Base-by-base conservation (phyloP, 2,888 invertebrate genomes). In the Idaea straminata region DNA sequence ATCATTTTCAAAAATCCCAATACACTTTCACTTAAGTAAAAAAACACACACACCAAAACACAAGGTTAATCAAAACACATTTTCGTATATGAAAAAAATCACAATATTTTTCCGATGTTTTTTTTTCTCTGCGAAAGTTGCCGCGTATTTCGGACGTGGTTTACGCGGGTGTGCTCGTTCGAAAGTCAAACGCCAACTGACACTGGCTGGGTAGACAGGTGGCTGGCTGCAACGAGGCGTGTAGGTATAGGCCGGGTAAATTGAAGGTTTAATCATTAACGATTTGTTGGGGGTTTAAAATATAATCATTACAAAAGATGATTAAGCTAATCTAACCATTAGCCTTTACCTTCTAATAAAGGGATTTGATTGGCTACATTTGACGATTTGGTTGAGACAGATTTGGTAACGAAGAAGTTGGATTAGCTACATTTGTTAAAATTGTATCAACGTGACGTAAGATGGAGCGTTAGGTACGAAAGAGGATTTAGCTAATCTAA, bases 111-210 rank as follows among this genome's bases (percentile, higher is more conserved):
- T 59, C 60, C 58, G 58, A 59, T 66, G 66, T 62, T 65, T 61
- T 67, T 66, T 66, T 64, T 67, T 59, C 35, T 61, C 65, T 59
- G 66, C 57, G 47, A 63, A 67, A 67, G 72, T 74, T 79, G 74
- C 72, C 76, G 77, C 76, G 72, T 73, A 79, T 66, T 70, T 75
- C 75, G 72, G 74, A 75, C 72, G 75, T 65, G 62, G 62, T 69
- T 70, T 86, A 81, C 79, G 80, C 83, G 75, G 78, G 72, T 81
- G 77, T 79, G 74, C 82, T 68, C 86, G 86, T 87, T 87, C 86
- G 91, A 91, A 89, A 91, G 91, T 87, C 89, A 87, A 88, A 86
- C 89, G 85, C 82, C 74, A 81, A 91, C 90, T 91, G 89, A 81
- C 74, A 80, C 77, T 82, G 85, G 85, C 84, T 82, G 81, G 75